Conservation (phyloP, 2,888 invertebrate species). For the Apoda limacodes region DNA sequence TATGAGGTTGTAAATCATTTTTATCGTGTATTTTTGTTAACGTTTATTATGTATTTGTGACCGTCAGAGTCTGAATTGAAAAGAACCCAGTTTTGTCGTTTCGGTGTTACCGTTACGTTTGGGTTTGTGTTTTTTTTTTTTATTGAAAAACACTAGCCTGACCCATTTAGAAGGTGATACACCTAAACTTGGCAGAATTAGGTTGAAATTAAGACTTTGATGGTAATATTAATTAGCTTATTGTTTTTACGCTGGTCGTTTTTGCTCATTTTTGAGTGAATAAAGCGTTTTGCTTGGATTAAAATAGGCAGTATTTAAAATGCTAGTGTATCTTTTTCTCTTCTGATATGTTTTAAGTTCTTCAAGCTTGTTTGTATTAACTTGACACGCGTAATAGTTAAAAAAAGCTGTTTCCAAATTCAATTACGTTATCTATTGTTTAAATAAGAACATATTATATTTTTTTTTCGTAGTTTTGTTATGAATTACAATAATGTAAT, state of each 20-base stretch:
- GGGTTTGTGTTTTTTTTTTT: too few relatives aligned
- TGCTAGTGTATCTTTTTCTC: constrained; percentile 43
- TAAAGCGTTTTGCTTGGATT: constrained; percentile 23
- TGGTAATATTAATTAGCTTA: not conserved
- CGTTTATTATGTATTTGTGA: constrained; percentile 56
- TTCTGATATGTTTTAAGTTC: constrained; percentile 30
- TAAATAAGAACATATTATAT: constrained; percentile 26
- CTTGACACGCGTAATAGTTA: too few relatives aligned
- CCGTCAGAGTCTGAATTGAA: constrained; percentile 33
- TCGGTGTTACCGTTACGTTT: constrained; percentile 27
- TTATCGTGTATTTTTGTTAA: constrained; percentile 65
- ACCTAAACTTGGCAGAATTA: too few relatives aligned
- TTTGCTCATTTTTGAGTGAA: too few relatives aligned
- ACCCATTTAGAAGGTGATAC: too few relatives aligned
- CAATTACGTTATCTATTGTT: too few relatives aligned
- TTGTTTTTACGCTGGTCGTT: constrained; percentile 25
- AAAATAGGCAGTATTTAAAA: constrained; percentile 39
- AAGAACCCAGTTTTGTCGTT: constrained; percentile 37
- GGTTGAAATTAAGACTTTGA: too few relatives aligned
- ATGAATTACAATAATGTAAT: constrained; percentile 27
- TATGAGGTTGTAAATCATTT: constrained; percentile 68
- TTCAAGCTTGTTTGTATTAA: constrained; percentile 45
- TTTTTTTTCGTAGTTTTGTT: constrained; percentile 35
- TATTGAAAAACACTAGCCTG: too few relatives aligned
- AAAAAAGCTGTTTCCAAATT: too few relatives aligned